Conservation (phyloP, 1,140 invertebrate genomes). For the Ceratoteleas bidentatus region DNA sequence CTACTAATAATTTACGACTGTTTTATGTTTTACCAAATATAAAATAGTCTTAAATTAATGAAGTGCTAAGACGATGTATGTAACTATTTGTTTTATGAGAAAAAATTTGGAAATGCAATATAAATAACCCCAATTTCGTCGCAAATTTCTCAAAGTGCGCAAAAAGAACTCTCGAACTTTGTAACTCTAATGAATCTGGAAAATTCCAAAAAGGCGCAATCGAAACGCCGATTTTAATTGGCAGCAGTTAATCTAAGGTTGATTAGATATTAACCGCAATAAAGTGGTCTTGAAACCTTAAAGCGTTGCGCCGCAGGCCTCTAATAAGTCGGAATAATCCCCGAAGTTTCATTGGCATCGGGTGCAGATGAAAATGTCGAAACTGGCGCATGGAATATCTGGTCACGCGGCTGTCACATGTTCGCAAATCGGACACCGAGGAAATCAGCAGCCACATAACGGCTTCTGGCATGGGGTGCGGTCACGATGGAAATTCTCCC, state of each 20-base stretch:
- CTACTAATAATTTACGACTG: too few species aligned
- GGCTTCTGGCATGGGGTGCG: constrained; percentile 51
- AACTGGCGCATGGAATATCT: constrained; percentile 48
- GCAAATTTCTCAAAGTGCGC: too few species aligned
- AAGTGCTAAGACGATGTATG: too few species aligned
- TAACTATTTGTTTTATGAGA: too few species aligned
- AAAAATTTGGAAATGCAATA: too few species aligned
- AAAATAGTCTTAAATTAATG: too few species aligned
- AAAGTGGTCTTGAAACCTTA: constrained; percentile 39
- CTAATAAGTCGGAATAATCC: constrained; percentile 27
- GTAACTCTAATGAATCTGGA: constrained; percentile 4
- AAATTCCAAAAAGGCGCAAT: constrained; percentile 25
- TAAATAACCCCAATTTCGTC: too few species aligned
- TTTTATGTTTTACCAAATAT: too few species aligned
- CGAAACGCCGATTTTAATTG: constrained; percentile 7
- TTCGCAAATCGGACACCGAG: constrained; percentile 20
- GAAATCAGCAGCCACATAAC: constrained; percentile 36
- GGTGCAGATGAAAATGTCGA: constrained; percentile 52
- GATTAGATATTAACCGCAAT: constrained; percentile 32
- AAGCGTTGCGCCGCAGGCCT: background rate
- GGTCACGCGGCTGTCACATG: constrained; percentile 50
- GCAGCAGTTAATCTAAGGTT: constrained; percentile 26
- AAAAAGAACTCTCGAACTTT: too few species aligned
- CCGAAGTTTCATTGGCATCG: constrained; percentile 47
- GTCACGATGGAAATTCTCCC: constrained; percentile 51